Evolutionary conservation across 2,797 vertebrate species (phyloP), one percentile per base, ranked within the genome.

Genomic region (Rhinella marina): DNA sequence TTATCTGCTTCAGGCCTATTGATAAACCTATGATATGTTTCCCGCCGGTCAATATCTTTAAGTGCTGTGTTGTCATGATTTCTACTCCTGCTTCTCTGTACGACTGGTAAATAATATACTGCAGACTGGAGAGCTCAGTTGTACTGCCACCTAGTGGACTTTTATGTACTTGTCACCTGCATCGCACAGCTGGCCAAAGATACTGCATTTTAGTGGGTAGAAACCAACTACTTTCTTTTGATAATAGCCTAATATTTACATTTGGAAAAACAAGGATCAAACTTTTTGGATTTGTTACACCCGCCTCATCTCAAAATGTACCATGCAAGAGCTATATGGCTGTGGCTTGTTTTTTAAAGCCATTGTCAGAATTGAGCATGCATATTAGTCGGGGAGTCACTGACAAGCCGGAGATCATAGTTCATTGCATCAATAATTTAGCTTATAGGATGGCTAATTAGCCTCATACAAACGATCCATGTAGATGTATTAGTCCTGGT

Each of bases 81-180:
- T 50, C 50, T 76, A 25, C 32, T 8, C 9, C n/a, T 29, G 52
- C 82, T 54, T 29, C 52, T 29, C 68, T 41, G 23, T 61, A 17
- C 50, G 29, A 61, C 23, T 13, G 48, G 12, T 52, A 16, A 54
- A 9, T 54, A n/a, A 50, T 75, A 84, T 75, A 48, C 54, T 59
- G 29, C 32, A 6, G 9, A 32, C 82, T 25, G 29, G 21, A 64
- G 64, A 59, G 72, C 72, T 61, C 70, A n/a, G 9, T 57, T 25
- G 48, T 77, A 61, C 83, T 75, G 83, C 83, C 83, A 85, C 16
- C 83, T 77, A 85, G 83, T 76, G 83, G 1, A 62, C 50, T 0
- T 12, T 62, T 48, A 85, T 13, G 32, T 25, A 19, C n/a, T 76
- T n/a, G n/a, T 11, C 82, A 75, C 9, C n/a, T 59, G 21, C 32